Evolutionary conservation across 2,113 vertebrate species (phyloP).

Genomic region (Brienomyrus brachyistius): DNA sequence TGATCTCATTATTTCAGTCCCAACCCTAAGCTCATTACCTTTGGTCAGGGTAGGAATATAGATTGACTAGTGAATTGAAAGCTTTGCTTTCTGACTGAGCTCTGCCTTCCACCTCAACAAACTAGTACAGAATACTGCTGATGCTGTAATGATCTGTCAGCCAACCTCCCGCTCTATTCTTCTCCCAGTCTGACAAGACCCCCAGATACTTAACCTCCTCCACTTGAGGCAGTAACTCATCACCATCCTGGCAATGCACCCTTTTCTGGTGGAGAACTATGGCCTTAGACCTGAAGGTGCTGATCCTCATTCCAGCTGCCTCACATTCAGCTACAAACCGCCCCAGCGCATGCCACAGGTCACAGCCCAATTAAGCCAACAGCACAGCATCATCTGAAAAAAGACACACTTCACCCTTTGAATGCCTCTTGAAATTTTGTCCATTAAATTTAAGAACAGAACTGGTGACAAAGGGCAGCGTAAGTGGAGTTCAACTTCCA

Average conservation of each 20-base stretch:
- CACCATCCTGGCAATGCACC: neutral
- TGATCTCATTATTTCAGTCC: neutral
- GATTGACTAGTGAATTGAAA: neutral
- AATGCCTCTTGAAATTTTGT: neutral
- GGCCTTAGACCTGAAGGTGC: neutral
- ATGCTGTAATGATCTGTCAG: neutral
- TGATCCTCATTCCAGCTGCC: neutral
- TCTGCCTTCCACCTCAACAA: neutral
- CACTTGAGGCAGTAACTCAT: neutral
- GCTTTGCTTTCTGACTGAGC: neutral
- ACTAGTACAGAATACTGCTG: neutral
- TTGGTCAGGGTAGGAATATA: neutral
- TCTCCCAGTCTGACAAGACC: neutral
- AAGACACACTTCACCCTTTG: neutral
- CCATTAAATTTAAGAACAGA: neutral
- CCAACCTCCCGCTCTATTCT: neutral
- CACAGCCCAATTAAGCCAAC: neutral
- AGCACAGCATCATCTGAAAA: neutral
- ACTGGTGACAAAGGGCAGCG: neutral
- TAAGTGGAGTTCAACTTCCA: neutral
- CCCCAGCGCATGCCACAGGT: neutral
- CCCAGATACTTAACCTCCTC: neutral
- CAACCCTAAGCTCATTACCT: neutral
- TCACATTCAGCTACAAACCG: neutral
- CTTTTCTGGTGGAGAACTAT: neutral